Conservation (phyloP, 2,888 invertebrate genomes). For the Eristalinus aeneus region DNA sequence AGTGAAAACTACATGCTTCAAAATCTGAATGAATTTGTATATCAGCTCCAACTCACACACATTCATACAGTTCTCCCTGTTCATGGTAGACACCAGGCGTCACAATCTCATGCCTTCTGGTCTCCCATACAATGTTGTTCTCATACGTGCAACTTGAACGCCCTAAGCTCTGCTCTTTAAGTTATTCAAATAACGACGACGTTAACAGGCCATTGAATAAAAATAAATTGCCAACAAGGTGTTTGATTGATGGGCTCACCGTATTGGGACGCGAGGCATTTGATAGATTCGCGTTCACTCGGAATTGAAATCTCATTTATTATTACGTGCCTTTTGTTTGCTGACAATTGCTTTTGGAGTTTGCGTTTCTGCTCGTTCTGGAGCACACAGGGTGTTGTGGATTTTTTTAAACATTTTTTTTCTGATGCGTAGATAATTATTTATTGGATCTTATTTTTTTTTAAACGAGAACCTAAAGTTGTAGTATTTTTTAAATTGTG, state of each 20-base stretch:
- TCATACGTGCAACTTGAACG: neutral
- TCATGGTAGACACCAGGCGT: no score
- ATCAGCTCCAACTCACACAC: neutral
- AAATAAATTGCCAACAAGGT: constrained; percentile 23
- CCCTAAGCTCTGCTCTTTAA: constrained; percentile 9
- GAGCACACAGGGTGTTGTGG: no score
- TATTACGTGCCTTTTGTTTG: neutral
- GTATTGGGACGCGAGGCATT: neutral
- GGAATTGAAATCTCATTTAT: neutral
- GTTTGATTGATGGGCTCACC: constrained; percentile 22
- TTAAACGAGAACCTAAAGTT: no score
- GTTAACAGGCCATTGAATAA: constrained; percentile 14
- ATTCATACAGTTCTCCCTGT: no score
- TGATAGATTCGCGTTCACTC: neutral
- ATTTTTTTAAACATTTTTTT: no score
- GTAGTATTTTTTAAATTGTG: no score
- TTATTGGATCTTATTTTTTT: no score
- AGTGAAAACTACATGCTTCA: neutral
- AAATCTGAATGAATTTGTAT: neutral
- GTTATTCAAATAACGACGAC: constrained; percentile 15
- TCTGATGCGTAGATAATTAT: no score
- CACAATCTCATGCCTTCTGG: neutral
- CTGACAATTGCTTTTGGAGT: neutral
- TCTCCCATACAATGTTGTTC: neutral
- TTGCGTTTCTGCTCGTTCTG: neutral